A percentile compares a stretch with the other conserved stretches of the same genome.
Conservation (phyloP, 2,888 invertebrate genomes). For the Andrena fulva region DNA sequence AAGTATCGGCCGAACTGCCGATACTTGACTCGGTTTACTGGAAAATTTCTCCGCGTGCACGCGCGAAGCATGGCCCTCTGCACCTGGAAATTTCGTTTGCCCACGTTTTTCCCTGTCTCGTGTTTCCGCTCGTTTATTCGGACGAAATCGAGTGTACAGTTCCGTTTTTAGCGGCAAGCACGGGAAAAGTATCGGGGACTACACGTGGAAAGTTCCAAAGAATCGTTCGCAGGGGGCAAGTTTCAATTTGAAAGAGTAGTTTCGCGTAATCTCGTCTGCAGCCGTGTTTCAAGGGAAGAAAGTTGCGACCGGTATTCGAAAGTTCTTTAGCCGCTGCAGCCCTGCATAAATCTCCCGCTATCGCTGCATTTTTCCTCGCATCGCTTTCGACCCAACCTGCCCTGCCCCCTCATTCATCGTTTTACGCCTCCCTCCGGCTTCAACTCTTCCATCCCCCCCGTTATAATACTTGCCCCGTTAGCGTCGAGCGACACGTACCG, state of each 20-base stretch:
- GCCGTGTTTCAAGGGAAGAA: constrained; percentile 30
- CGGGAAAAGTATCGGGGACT: neutral
- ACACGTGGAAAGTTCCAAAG: constrained; percentile 1
- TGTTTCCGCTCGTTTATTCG: neutral
- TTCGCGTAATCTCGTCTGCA: constrained; percentile 44
- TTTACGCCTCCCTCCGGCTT: neutral
- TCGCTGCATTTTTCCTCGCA: constrained; percentile 59
- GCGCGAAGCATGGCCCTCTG: neutral
- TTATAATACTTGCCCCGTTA: constrained; percentile 49
- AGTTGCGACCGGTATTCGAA: constrained; percentile 49
- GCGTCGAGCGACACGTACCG: constrained; percentile 49
- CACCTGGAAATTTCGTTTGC: neutral
- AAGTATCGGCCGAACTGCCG: neutral
- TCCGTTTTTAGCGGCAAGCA: neutral
- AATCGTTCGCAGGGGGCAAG: neutral
- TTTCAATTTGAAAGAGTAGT: constrained; percentile 54
- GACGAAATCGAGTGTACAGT: neutral
- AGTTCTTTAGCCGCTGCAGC: constrained; percentile 53
- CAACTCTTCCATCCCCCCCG: neutral
- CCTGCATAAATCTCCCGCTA: constrained; percentile 71
- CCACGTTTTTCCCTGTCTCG: neutral
- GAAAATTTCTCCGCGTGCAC: constrained; percentile 1
- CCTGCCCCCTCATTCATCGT: constrained; percentile 23
- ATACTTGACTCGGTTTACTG: too few relatives aligned
- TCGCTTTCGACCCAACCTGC: constrained; percentile 20